These are phyloP conservation scores for Etheostoma nigrum DNA, from an alignment of 2,797 vertebrate species.

Conservation along the genomic window DNA sequence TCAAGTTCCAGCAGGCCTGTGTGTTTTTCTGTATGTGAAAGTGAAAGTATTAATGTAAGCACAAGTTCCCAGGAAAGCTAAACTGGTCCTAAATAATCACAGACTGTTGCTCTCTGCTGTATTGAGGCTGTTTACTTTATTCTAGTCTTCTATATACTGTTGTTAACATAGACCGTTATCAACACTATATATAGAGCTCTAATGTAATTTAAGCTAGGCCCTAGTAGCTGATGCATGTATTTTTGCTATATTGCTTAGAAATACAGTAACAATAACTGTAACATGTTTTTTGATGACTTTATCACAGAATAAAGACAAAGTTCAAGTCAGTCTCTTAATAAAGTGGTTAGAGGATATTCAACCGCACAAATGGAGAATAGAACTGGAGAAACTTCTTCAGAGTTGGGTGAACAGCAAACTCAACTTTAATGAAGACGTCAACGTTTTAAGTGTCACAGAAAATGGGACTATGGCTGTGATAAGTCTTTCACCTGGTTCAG, in stretches of 20 bases:
- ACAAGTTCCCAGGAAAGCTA: background rate
- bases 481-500: constrained; percentile 30
- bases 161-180: background rate
- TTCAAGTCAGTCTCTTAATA: constrained; percentile 9
- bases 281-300: constrained; percentile 7
- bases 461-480: constrained; percentile 1
- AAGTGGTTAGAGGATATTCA: background rate
- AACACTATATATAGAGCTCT: background rate
- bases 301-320: constrained; percentile 7
- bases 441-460: accelerated
- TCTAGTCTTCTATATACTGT: background rate
- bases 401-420: constrained; percentile 35
- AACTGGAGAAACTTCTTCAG: constrained; percentile 51
- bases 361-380: accelerated
- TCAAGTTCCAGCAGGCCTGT: background rate
- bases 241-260: background rate
- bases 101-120: background rate
- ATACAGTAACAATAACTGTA: background rate
- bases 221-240: background rate
- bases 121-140: background rate
- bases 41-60: constrained; percentile 2
- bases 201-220: background rate
- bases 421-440: accelerated
- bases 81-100: background rate
- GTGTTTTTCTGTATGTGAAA: constrained; percentile 10